These are phyloP conservation scores for Ranitomeya variabilis DNA, from an alignment of 2,113 vertebrate species.

Conservation along the genomic window DNA sequence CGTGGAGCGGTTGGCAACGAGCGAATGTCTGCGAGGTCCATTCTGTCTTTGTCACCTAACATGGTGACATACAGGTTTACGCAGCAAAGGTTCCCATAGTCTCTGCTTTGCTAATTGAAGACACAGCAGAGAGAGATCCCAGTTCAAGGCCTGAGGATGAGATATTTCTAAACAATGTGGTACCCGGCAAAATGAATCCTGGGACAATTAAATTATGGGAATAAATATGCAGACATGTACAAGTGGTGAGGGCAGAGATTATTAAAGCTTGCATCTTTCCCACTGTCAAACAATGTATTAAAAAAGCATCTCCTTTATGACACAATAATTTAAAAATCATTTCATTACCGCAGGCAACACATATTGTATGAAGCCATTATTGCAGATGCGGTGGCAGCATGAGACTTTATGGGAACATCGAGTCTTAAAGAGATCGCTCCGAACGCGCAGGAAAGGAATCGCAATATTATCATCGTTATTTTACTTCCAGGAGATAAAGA, in stretches of 20 bases:
- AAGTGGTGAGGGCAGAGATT: conserved; percentile 66
- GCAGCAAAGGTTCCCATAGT: conserved; percentile 2
- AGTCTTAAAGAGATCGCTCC: conserved; percentile 41
- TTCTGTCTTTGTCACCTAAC: conserved; percentile 18
- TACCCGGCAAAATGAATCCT: conserved; percentile 59
- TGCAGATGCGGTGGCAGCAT: conserved; percentile 57
- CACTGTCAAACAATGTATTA: conserved; percentile 73
- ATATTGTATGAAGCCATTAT: conserved; percentile 63
- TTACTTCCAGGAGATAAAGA: conserved; percentile 1
- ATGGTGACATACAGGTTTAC: background rate
- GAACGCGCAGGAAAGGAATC: background rate
- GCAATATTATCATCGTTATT: background rate
- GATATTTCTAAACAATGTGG: conserved; percentile 41
- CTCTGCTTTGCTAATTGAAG: conserved; percentile 40
- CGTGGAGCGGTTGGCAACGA: background rate
- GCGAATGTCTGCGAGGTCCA: conserved; percentile 5
- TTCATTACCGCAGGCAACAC: conserved; percentile 67
- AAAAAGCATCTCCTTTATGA: conserved; percentile 70
- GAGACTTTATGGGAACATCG: conserved; percentile 33
- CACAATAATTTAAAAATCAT: conserved; percentile 73
- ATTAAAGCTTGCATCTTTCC: conserved; percentile 72
- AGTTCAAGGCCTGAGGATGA: conserved; percentile 40
- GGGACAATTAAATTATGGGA: conserved; percentile 69
- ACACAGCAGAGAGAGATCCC: conserved; percentile 19
- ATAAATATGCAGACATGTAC: conserved; percentile 69